phyloP scores from a whole-genome alignment of 2,888 invertebrate genomes.

The Horisme vitalbata region DNA sequence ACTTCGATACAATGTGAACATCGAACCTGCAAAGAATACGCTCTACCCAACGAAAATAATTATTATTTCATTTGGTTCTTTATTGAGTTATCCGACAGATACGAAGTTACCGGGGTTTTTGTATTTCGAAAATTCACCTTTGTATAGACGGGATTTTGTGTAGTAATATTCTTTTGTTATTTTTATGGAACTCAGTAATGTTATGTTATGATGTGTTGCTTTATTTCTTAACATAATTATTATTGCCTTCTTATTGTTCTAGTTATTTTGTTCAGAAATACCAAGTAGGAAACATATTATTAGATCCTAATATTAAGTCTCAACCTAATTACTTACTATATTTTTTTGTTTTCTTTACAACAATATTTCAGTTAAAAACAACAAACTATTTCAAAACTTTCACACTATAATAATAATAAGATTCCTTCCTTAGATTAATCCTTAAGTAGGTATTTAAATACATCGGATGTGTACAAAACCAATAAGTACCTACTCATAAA shows the following conservation, averaged over 20 bases:
- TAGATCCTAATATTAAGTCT: too few relatives aligned
- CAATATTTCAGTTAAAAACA: too few relatives aligned
- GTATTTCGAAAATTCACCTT: slow-evolving; percentile 33
- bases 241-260: slow-evolving; percentile 14
- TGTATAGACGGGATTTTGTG: slow-evolving; percentile 31
- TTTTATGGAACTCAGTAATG: slow-evolving; percentile 28
- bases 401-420: too few relatives aligned
- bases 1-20: slow-evolving; percentile 36
- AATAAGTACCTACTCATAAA: too few relatives aligned
- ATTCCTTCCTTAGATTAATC: too few relatives aligned
- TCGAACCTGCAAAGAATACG: slow-evolving; percentile 33
- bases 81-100: slow-evolving; percentile 36
- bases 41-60: slow-evolving; percentile 35
- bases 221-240: slow-evolving; percentile 18
- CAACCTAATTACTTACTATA: too few relatives aligned
- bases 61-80: slow-evolving; percentile 42
- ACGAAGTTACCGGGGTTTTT: slow-evolving; percentile 34
- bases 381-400: too few relatives aligned
- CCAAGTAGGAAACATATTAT: too few relatives aligned
- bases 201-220: slow-evolving; percentile 12
- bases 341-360: too few relatives aligned
- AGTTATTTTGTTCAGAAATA: too few relatives aligned
- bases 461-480: too few relatives aligned
- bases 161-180: slow-evolving; percentile 33
- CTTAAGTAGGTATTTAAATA: too few relatives aligned